These are phyloP conservation scores for Limnephilus lunatus DNA, from an alignment of 2,888 invertebrate genomes.

Conservation along the genomic window DNA sequence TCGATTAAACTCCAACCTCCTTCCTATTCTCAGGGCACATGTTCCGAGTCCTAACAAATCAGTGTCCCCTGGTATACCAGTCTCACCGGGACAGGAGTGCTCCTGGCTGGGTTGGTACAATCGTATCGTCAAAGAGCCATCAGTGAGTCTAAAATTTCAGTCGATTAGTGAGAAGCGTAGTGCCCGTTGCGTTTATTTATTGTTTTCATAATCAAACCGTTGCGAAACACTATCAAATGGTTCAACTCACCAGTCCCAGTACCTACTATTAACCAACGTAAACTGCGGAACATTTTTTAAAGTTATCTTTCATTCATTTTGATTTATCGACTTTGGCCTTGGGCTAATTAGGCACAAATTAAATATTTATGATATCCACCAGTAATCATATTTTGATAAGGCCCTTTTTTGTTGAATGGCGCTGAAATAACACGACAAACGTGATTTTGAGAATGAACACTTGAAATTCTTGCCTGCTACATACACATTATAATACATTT, in stretches of 20 bases:
- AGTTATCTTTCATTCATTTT: neutral
- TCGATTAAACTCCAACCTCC: too few species aligned
- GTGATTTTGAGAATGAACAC: neutral
- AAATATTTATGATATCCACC: neutral
- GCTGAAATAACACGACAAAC: neutral
- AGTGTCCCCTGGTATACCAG: too few species aligned
- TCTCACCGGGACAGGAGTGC: too few species aligned
- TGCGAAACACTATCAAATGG: neutral
- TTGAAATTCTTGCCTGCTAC: neutral
- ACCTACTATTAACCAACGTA: neutral
- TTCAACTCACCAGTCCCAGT: neutral
- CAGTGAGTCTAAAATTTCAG: neutral
- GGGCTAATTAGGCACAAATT: neutral
- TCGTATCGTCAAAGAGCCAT: neutral
- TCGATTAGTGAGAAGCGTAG: neutral
- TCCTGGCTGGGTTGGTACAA: too few species aligned
- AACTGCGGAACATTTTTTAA: neutral
- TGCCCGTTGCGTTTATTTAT: constrained; percentile 4
- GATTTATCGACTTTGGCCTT: constrained; percentile 2
- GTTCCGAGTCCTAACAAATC: too few species aligned
- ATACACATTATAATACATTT: neutral
- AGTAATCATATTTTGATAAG: neutral
- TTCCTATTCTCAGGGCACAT: too few species aligned
- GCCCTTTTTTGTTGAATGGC: constrained; percentile 2
- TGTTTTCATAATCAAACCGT: constrained; percentile 17